Percentiles rank a stretch among this genome's conserved stretches.
Conservation (phyloP, 2,888 invertebrate genomes). For the Mythimna impura region DNA sequence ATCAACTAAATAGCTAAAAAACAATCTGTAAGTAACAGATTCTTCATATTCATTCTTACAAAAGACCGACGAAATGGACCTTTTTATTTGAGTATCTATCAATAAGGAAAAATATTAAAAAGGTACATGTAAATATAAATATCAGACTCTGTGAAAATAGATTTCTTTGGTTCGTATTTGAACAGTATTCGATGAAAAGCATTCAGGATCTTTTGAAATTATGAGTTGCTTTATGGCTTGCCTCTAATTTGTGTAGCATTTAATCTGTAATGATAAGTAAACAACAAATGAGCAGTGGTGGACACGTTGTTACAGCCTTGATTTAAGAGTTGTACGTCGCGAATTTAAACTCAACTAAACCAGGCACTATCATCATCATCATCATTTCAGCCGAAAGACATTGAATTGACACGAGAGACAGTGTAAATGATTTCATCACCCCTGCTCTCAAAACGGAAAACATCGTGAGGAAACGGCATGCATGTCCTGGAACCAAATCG, state of each 20-base stretch:
- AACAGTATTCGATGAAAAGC: constrained; percentile 15
- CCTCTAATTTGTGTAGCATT: neutral
- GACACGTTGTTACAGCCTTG: too few species aligned
- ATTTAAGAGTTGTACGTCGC: too few species aligned
- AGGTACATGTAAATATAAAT: constrained; percentile 42
- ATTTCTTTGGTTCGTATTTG: constrained; percentile 40
- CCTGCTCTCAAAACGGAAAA: too few species aligned
- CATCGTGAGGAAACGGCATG: too few species aligned
- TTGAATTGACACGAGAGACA: too few species aligned
- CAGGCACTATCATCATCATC: too few species aligned
- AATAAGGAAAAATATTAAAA: constrained; percentile 55
- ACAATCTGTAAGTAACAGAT: constrained; percentile 4
- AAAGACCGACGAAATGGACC: constrained; percentile 22
- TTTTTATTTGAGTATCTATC: constrained; percentile 38
- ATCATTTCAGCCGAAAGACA: too few species aligned
- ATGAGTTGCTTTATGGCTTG: neutral
- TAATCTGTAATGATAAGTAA: neutral
- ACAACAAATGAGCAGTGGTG: too few species aligned
- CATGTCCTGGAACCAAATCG: too few species aligned
- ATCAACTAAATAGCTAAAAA: constrained; percentile 28
- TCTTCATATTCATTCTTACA: constrained; percentile 16
- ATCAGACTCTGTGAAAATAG: constrained; percentile 31
- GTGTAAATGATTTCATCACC: too few species aligned
- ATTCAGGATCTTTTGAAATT: constrained; percentile 32
- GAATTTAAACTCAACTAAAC: neutral